Evolutionary conservation across 2,113 vertebrate species (phyloP), one percentile per base, ranked within the genome.

Genomic region (Paradisaea rubra): DNA sequence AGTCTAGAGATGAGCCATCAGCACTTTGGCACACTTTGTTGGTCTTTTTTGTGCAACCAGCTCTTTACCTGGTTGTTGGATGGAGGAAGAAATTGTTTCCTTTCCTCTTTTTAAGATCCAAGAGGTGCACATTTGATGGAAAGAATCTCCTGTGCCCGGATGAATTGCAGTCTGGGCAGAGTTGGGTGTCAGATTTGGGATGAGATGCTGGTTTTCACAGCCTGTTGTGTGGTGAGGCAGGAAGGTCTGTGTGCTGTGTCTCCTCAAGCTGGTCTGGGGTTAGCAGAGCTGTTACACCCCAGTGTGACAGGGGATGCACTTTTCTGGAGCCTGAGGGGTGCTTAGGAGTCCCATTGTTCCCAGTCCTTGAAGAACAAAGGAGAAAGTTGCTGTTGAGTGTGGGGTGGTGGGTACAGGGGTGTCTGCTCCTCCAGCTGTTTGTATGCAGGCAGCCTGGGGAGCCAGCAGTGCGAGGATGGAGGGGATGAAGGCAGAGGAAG

Each of bases 141-240:
- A 78, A 56, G 20, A 47, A 15, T 80, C 33, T 70, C 27, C 22
- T 65, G 17, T 86, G 23, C 35, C 33, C 42, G 42, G 19, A 39
- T 39, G 6, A 25, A 0, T 2, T 66, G 68, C 0, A 0, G 14
- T 70, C 28, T 90, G 37, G 21, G 28, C 15, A 37, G 63, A 80
- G 31, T 20, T 54, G 14, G 3, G 1, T 42, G 33, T 66, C 41
- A 53, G 28, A 37, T 77, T 50, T 87, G 47, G 45, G 33, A 37
- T n/a, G 33, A 85, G 22, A 7, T 59, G 11, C 5, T 41, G 4
- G 15, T 77, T 82, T 88, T 23, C n/a, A 35, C 37, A 73, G 63
- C n/a, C 24, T 49, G 4, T 23, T 68, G 27, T 33, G 16, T 24
- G 28, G 7, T n/a, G 41, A 56, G 37, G 28, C 24, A 53, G 66